Conservation (phyloP, 2,797 vertebrate genomes). For the Melanotaenia nigrans region DNA sequence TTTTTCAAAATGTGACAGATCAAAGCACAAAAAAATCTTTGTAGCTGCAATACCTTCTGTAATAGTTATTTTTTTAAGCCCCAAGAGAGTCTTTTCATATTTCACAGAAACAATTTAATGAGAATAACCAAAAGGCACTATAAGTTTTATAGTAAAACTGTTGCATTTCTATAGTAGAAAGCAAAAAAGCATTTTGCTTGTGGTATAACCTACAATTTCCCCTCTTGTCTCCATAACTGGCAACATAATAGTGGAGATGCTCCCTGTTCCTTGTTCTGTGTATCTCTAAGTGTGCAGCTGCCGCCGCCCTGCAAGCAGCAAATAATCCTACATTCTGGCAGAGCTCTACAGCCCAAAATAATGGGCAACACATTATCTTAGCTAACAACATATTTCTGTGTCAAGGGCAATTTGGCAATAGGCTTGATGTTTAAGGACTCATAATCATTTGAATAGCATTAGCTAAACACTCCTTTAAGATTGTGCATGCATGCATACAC, state of each 20-base stretch:
- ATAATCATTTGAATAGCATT: slow-evolving; percentile 73
- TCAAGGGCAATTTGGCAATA: slow-evolving; percentile 82
- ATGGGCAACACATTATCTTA: slow-evolving; percentile 75
- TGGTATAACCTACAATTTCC: slow-evolving; percentile 67
- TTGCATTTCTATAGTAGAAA: slow-evolving; percentile 42
- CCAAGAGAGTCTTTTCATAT: slow-evolving; percentile 23
- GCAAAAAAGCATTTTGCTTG: slow-evolving; percentile 48
- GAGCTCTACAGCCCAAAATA: slow-evolving; percentile 73
- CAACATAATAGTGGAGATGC: slow-evolving; percentile 66
- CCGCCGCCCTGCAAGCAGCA: slow-evolving; percentile 65
- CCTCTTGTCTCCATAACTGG: slow-evolving; percentile 67
- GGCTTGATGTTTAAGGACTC: slow-evolving; percentile 80
- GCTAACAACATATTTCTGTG: slow-evolving; percentile 81
- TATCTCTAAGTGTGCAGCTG: slow-evolving; percentile 78
- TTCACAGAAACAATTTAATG: slow-evolving; percentile 31
- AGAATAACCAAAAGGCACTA: slow-evolving; percentile 27
- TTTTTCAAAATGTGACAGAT: slow-evolving; percentile 45
- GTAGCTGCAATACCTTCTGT: slow-evolving; percentile 35
- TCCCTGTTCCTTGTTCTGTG: slow-evolving; percentile 65
- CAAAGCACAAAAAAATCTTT: slow-evolving; percentile 55
- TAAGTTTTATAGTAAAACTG: slow-evolving; percentile 38
- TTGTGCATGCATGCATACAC: slow-evolving; percentile 34
- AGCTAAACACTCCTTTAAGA: slow-evolving; percentile 60
- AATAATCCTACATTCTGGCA: slow-evolving; percentile 76
- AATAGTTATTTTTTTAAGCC: slow-evolving; percentile 31